A percentile compares a stretch with the other conserved stretches of the same genome.
These are phyloP conservation scores for Leptopilina clavipes DNA, from an alignment of 1,140 invertebrate species.

Conservation along the genomic window DNA sequence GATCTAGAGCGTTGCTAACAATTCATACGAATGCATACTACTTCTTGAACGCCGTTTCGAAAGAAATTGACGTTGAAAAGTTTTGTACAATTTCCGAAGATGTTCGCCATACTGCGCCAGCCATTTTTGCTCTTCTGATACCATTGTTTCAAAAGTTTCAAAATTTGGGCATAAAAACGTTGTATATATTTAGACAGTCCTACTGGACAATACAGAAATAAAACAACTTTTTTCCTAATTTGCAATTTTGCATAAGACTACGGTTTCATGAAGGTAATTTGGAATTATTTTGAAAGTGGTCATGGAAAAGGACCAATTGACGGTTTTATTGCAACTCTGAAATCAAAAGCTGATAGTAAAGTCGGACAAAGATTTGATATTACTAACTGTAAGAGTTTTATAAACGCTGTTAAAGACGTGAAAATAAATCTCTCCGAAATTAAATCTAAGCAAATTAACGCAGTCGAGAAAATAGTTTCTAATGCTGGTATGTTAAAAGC, in stretches of 20 bases:
- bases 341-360: slow-evolving; percentile 36
- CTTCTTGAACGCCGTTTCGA: not conserved
- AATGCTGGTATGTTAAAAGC: not conserved
- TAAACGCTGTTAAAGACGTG: slow-evolving; percentile 31
- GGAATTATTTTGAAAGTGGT: slow-evolving; percentile 38
- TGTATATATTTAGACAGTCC: not conserved
- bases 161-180: no score
- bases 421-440: slow-evolving; percentile 4
- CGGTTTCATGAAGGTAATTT: slow-evolving; percentile 23
- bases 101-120: slow-evolving; percentile 8
- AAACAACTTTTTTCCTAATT: not conserved
- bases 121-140: not conserved
- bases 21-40: slow-evolving; percentile 13
- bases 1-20: not conserved
- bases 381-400: slow-evolving; percentile 1
- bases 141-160: not conserved
- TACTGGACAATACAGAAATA: slow-evolving; percentile 6
- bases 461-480: not conserved
- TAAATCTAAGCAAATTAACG: not conserved
- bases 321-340: slow-evolving; percentile 34
- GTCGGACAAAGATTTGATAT: slow-evolving; percentile 36
- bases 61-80: not conserved
- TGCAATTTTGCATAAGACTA: not conserved
- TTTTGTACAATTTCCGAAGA: slow-evolving; percentile 21
- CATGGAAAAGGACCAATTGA: slow-evolving; percentile 40